Evolutionary conservation across 2,888 invertebrate species (phyloP), one percentile per base, ranked within the genome.

Genomic region (Torymus tubicola): DNA sequence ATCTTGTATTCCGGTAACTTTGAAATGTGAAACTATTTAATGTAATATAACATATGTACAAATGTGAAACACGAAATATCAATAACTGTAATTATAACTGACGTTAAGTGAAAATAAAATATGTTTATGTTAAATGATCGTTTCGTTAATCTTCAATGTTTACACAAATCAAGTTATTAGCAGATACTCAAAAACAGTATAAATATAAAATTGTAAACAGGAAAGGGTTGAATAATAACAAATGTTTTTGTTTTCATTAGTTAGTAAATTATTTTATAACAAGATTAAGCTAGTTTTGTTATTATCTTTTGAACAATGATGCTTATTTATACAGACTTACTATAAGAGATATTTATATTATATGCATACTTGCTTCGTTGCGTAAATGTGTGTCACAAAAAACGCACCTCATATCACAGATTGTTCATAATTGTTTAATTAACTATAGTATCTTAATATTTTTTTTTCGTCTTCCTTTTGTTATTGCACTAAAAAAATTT

Each of bases 381-480:
- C 82, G 69, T 82, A 77, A 76, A 75, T 82, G 74, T 77, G 68
- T 58, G 58, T 80, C 60, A 78, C 60, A 78, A 78, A 81, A 81
- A 81, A 81, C 82, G 83, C 80, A 83, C 80, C 80, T 82, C 81
- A 81, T 84, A 86, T 86, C 84, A 86, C 85, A 85, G 85, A 84
- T 76, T 83, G 82, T 82, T 73, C 64, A 73, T 76, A 80, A 78
- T 69, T 73, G 69, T 52, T 42, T 72, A 78, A 75, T 21, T 68
- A 80, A 55, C 58, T 76, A 76, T 42, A 42, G 42, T 42, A 8
- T 42, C 42, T 42, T 42, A 5, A 58, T 69, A n/a, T 78, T 67
- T 69, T 24, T 69, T 58, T 69, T 24, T 69, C 52, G 31, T 69
- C 57, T 60, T 60, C 52, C 67, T 80, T 31, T 16, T 14, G n/a